A percentile compares a stretch with the other conserved stretches of the same genome.
phyloP scores from a whole-genome alignment of 2,888 invertebrate species.

The Heliconius erato region DNA sequence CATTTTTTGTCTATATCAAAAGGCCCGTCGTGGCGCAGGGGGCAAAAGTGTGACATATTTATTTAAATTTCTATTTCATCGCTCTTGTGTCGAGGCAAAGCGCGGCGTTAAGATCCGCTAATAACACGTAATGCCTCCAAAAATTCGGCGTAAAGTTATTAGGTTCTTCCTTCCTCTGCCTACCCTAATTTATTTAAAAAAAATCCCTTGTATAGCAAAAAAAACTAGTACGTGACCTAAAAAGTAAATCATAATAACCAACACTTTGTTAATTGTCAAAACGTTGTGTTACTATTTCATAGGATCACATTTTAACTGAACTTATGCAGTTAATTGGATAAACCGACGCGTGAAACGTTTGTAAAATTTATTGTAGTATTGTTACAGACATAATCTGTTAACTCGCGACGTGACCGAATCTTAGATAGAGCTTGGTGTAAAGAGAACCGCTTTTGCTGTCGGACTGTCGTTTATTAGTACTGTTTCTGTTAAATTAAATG shows the following conservation, averaged over 20 bases:
- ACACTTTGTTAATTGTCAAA: slow-evolving; percentile 34
- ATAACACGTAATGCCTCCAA: no score
- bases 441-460: slow-evolving; percentile 43
- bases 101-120: no score
- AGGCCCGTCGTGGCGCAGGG: no score
- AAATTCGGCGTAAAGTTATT: no score
- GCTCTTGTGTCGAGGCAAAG: no score
- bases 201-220: no score
- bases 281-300: slow-evolving; percentile 33
- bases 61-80: no score
- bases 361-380: slow-evolving; percentile 50
- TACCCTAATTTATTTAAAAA: no score
- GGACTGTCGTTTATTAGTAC: slow-evolving; percentile 42
- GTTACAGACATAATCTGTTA: slow-evolving; percentile 51
- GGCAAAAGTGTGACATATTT: no score
- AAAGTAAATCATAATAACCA: slow-evolving; percentile 22
- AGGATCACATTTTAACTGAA: slow-evolving; percentile 39
- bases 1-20: no score
- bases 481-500: background rate
- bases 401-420: slow-evolving; percentile 49
- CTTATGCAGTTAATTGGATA: slow-evolving; percentile 46
- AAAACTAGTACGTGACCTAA: background rate
- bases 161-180: no score
- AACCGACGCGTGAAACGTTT: slow-evolving; percentile 43
- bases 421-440: slow-evolving; percentile 49